These are phyloP conservation scores for Drosophila arawakana DNA, from an alignment of 1,140 invertebrate species.

Conservation along the genomic window DNA sequence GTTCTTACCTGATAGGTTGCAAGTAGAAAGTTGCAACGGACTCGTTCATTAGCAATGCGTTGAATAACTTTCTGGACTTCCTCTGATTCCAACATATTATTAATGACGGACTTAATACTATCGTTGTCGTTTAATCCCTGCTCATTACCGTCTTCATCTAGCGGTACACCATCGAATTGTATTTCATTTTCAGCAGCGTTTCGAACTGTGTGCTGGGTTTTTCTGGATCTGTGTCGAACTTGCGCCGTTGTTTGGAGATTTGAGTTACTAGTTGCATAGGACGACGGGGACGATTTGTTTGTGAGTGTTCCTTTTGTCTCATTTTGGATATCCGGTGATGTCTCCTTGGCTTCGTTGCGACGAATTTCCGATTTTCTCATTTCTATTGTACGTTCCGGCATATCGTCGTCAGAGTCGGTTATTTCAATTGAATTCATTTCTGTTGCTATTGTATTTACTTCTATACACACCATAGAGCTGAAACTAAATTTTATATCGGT, in stretches of 20 bases:
- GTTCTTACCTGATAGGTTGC: slow-evolving; percentile 56
- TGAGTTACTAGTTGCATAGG: slow-evolving; percentile 13
- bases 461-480: not conserved
- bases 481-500: too few relatives aligned
- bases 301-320: not conserved
- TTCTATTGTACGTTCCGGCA: slow-evolving; percentile 6
- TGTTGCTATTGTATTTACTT: slow-evolving; percentile 11
- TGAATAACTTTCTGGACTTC: slow-evolving; percentile 46
- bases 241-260: not conserved
- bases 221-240: slow-evolving; percentile 51
- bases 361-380: slow-evolving; percentile 7
- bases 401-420: slow-evolving; percentile 65
- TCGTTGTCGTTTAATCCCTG: not conserved
- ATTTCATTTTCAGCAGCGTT: slow-evolving; percentile 59
- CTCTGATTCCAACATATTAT: slow-evolving; percentile 18
- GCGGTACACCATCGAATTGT: slow-evolving; percentile 53
- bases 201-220: slow-evolving; percentile 57
- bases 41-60: slow-evolving; percentile 57
- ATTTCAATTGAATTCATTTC: slow-evolving; percentile 62
- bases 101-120: slow-evolving; percentile 15
- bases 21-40: slow-evolving; percentile 66
- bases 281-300: slow-evolving; percentile 14
- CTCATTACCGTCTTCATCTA: slow-evolving; percentile 19
- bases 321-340: slow-evolving; percentile 21
- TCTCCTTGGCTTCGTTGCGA: slow-evolving; percentile 3